Evolutionary conservation across 2,797 vertebrate genomes (phyloP), one percentile per base, ranked within the genome.

Genomic region (Danio tinwini): DNA sequence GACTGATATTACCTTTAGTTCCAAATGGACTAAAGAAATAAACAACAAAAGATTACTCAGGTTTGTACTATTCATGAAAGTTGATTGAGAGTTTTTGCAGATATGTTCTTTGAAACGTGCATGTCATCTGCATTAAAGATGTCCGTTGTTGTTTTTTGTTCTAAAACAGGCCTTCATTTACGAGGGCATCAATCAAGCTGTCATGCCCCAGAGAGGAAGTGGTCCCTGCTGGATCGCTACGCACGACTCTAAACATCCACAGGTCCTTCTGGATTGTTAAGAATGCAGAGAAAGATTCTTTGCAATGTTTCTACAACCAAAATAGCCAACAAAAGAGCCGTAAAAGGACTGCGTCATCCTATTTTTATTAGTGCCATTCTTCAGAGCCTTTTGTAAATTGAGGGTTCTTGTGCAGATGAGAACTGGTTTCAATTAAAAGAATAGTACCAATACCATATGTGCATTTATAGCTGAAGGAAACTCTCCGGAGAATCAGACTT

Each of bases 121-220:
- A 58, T 61, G 49, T 50, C 21, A 63, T 59, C n/a, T 59, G n/a
- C 61, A 85, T 73, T 67, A 76, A 79, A 76, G 29, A 72, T n/a
- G 7, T 71, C 44, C 12, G 5, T 37, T 76, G 67, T 64, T 77
- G 58, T 63, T 21, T 74, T 52, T 65, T 44, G 49, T 76, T 45
- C 61, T 76, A 63, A 65, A 76, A 65, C 39, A 5, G 17, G 64
- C 53, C 53, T 59, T 59, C 39, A 14, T 77, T 82, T 69, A 68
- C 13, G 45, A 55, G 47, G 42, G 49, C 70, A 82, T 82, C 69
- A 62, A 63, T 82, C 70, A 82, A 53, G 40, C 56, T 78, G 69
- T 82, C 76, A 29, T 62, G 70, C 55, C 40, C 44, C 37, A 53
- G 63, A 69, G 11, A 73, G 68, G 70, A 78, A 82, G 47, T 78